Percentiles rank a stretch among this genome's conserved stretches.
phyloP scores from a whole-genome alignment of 2,113 vertebrate species.

The Dipodomys ordii region DNA sequence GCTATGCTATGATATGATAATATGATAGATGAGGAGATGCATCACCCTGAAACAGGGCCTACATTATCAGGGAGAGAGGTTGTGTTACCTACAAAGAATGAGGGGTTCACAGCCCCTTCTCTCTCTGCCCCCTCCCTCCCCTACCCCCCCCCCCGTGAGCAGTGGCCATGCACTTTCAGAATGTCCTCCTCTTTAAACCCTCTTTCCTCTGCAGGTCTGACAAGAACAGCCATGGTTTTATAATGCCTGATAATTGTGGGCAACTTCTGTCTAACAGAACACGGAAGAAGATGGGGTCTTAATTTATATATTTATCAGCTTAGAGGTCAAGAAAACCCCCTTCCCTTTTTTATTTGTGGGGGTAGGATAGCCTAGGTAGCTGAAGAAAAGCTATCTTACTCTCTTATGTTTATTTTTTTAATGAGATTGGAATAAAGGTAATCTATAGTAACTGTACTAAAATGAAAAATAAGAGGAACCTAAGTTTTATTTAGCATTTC shows the following conservation, averaged over 20 bases:
- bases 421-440: neutral
- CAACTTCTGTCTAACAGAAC: neutral
- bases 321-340: neutral
- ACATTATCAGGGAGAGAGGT: accelerated
- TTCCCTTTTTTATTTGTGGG: neutral
- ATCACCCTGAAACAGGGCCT: neutral
- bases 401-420: neutral
- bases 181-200: neutral
- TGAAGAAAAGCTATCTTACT: neutral
- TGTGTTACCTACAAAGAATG: neutral
- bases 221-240: neutral
- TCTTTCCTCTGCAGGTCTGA: neutral
- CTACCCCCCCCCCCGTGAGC: too few relatives aligned
- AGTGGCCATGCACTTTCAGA: neutral
- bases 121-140: too few relatives aligned
- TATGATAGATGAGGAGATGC: neutral
- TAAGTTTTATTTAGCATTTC: neutral
- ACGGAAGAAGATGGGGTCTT: neutral
- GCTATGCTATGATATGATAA: too few relatives aligned
- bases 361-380: neutral
- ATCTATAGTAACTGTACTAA: neutral
- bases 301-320: neutral
- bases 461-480: neutral
- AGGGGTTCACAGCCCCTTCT: neutral
- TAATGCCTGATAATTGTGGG: neutral